Percentiles rank a stretch among this genome's conserved stretches.
Conservation (phyloP, 2,113 vertebrate species). For the Pachypanchax playfairii region DNA sequence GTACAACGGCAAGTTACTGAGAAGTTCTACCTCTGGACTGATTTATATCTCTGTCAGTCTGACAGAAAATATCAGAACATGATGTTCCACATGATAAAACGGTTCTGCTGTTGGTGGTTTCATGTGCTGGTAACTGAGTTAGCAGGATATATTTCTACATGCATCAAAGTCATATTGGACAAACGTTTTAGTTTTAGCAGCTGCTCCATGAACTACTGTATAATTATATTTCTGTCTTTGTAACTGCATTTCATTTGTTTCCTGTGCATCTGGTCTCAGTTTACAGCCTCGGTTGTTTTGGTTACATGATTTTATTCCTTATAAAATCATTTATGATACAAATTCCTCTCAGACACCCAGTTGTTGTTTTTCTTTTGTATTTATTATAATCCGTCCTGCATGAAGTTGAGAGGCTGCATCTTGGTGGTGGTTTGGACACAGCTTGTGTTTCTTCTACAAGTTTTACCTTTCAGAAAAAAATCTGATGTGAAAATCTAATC, state of each 20-base stretch:
- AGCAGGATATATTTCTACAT: too few relatives aligned
- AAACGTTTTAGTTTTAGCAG: neutral
- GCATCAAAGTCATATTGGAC: too few relatives aligned
- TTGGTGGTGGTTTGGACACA: neutral
- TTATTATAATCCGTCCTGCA: neutral
- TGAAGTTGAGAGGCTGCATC: neutral
- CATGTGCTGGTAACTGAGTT: too few relatives aligned
- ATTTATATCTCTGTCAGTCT: neutral
- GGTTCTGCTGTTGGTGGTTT: too few relatives aligned
- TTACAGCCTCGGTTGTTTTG: neutral
- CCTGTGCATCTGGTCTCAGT: neutral
- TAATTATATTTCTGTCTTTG: neutral
- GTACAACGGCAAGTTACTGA: neutral
- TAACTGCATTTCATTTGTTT: neutral
- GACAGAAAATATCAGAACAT: neutral
- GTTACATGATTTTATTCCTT: neutral
- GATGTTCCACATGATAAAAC: neutral
- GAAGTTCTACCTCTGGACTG: neutral
- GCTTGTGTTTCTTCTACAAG: neutral
- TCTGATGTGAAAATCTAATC: conserved; percentile 10
- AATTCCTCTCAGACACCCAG: neutral
- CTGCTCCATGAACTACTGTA: neutral
- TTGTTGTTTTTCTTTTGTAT: neutral
- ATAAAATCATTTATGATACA: neutral
- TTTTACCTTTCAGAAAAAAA: neutral